A percentile compares a stretch with the other conserved stretches of the same genome.
Evolutionary conservation across 2,797 vertebrate species (phyloP).

Genomic region (Benthosema pterotum): DNA sequence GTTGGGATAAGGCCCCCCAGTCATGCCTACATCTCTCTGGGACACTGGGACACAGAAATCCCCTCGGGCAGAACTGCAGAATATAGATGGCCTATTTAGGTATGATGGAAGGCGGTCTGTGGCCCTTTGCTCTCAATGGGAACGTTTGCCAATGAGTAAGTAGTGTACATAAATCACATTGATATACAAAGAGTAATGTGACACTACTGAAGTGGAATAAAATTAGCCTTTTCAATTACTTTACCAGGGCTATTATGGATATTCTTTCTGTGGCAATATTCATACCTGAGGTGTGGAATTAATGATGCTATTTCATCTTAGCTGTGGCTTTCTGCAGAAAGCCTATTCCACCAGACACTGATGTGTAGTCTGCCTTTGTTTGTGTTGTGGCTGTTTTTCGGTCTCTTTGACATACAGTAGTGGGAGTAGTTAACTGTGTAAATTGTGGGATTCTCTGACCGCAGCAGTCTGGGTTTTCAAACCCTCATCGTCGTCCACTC

Average conservation of each 20-base stretch:
- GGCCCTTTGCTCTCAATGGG: not conserved
- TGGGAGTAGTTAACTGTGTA: not conserved
- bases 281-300: too few relatives aligned
- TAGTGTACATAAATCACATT: not conserved
- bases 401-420: too few relatives aligned
- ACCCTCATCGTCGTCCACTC: conserved; percentile 11
- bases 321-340: too few relatives aligned
- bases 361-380: too few relatives aligned
- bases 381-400: too few relatives aligned
- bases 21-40: conserved; percentile 23
- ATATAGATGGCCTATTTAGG: conserved; percentile 6
- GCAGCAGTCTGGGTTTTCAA: conserved; percentile 14
- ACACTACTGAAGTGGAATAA: too few relatives aligned
- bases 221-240: too few relatives aligned
- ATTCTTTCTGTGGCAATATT: too few relatives aligned
- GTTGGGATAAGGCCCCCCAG: conserved; percentile 45
- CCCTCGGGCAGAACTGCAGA: conserved; percentile 5
- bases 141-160: not conserved
- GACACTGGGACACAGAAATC: conserved; percentile 20
- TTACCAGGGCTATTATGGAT: too few relatives aligned
- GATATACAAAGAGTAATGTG: not conserved
- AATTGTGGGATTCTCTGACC: not conserved
- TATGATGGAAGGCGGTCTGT: not conserved
- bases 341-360: too few relatives aligned
- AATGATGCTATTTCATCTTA: too few relatives aligned